Conservation (phyloP, 2,888 invertebrate genomes). For the Calliphora vomitoria region DNA sequence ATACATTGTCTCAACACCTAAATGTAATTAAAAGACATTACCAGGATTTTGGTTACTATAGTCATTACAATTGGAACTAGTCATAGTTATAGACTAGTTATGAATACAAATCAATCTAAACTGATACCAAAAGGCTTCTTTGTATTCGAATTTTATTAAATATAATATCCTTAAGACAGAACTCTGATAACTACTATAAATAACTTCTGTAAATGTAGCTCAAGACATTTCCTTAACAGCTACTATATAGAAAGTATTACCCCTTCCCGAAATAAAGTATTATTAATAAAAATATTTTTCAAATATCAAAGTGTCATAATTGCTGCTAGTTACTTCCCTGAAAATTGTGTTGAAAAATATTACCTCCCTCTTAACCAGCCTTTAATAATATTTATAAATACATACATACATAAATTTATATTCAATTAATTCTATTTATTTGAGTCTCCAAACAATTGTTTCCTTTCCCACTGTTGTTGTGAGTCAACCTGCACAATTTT, state of each 20-base stretch:
- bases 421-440: neutral
- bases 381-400: neutral
- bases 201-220: no score
- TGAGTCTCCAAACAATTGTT: slow-evolving; percentile 14
- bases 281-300: neutral
- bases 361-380: neutral
- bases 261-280: neutral
- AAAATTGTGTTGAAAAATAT: neutral
- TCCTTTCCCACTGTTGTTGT: slow-evolving; percentile 1
- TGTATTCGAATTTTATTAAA: no score
- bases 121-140: no score
- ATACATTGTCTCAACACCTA: no score
- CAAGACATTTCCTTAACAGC: no score
- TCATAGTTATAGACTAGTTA: no score
- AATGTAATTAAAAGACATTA: no score
- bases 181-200: no score
- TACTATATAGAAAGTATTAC: neutral
- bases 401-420: neutral
- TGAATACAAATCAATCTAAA: no score
- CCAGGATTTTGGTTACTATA: no score
- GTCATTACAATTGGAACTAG: no score
- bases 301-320: slow-evolving; percentile 20
- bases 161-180: no score
- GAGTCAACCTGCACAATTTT: neutral
- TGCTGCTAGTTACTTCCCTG: neutral